Evolutionary conservation across 2,888 invertebrate species (phyloP).

Genomic region (Antheraea assamensis): DNA sequence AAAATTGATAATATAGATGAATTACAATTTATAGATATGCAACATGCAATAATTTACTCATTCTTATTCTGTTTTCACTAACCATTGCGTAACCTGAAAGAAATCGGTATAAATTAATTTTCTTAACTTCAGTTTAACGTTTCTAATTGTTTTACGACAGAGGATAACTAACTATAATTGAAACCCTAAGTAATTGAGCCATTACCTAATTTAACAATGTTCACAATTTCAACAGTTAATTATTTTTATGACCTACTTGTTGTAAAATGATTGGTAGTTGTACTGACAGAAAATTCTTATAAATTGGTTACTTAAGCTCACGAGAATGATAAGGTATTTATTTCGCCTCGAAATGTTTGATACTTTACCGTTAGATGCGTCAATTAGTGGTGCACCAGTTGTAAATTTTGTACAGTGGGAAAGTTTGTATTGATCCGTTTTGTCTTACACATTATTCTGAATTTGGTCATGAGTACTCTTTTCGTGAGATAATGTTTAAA

Average conservation of each 20-base stretch:
- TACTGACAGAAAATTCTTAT: slow-evolving; percentile 1
- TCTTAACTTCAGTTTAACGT: neutral
- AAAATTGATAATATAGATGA: neutral
- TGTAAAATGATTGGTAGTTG: slow-evolving; percentile 17
- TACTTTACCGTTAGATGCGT: neutral
- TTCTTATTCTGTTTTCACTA: neutral
- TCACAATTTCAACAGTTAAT: slow-evolving; percentile 11
- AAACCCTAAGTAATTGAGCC: slow-evolving; percentile 16
- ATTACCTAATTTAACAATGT: slow-evolving; percentile 16
- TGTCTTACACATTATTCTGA: slow-evolving; percentile 25
- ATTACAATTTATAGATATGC: neutral
- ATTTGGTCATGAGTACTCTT: slow-evolving; percentile 42
- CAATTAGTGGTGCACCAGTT: slow-evolving; percentile 16
- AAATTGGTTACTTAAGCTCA: slow-evolving; percentile 12
- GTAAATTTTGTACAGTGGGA: slow-evolving; percentile 16
- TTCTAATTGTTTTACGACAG: slow-evolving; percentile 6
- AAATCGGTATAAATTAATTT: neutral
- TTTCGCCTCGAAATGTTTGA: slow-evolving; percentile 3
- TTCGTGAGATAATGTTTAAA: slow-evolving; percentile 41
- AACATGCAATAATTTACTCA: neutral
- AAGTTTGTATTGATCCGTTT: slow-evolving; percentile 19
- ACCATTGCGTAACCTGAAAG: slow-evolving; percentile 1
- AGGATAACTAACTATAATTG: slow-evolving; percentile 8
- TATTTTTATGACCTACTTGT: slow-evolving; percentile 13
- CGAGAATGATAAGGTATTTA: neutral